Conservation (phyloP, 35 echinoderm and acorn worm genomes). For the Anneissia japonica region DNA sequence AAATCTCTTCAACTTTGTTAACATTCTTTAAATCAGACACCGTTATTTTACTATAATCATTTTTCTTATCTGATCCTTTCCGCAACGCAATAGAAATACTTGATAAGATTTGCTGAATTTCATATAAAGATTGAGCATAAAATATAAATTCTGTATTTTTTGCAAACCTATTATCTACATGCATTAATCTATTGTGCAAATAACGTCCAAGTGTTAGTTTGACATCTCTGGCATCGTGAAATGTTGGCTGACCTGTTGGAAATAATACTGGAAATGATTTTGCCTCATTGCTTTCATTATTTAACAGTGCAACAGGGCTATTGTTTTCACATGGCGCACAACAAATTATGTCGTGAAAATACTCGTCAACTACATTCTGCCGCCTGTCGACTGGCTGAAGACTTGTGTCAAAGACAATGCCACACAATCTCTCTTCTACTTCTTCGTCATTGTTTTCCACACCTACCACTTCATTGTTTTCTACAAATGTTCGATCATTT, state of each 20-base stretch:
- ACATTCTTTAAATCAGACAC: conserved; percentile 27
- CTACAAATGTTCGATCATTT: too few species aligned
- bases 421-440: conserved; percentile 16
- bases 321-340: conserved; percentile 71
- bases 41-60: neutral
- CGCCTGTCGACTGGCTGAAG: conserved; percentile 51
- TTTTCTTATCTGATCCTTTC: neutral
- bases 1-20: conserved; percentile 33
- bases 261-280: conserved; percentile 42
- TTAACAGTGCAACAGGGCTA: conserved; percentile 40
- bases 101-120: conserved; percentile 49
- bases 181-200: conserved; percentile 38
- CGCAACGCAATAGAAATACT: conserved; percentile 61
- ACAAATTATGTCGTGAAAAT: conserved; percentile 45
- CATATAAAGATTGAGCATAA: conserved; percentile 50
- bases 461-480: neutral
- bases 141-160: conserved; percentile 48
- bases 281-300: conserved; percentile 32
- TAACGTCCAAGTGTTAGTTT: conserved; percentile 38
- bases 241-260: conserved; percentile 36
- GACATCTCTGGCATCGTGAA: conserved; percentile 2
- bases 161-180: conserved; percentile 55
- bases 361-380: conserved; percentile 36
- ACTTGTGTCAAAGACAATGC: conserved; percentile 21
- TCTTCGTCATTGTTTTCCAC: conserved; percentile 1